phyloP scores from a whole-genome alignment of 2,797 vertebrate species.

The Tarsius wallacei region DNA sequence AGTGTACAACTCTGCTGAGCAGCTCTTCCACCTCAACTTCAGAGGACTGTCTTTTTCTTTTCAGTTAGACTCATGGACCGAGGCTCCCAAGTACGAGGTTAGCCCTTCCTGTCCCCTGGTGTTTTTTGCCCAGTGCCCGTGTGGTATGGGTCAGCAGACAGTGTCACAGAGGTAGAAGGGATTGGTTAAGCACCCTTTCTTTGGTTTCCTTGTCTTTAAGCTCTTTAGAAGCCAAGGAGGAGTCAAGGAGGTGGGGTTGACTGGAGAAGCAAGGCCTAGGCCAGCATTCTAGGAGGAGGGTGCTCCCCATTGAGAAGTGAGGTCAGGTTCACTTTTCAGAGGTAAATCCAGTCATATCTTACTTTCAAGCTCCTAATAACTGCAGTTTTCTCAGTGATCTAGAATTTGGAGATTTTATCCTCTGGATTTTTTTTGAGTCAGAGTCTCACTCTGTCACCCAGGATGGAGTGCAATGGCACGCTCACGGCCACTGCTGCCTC shows the following conservation, averaged over 20 bases:
- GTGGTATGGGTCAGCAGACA: not conserved
- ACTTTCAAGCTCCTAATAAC: constrained; percentile 44
- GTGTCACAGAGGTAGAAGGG: not conserved
- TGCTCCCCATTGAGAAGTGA: not conserved
- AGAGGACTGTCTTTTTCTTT: constrained; percentile 99
- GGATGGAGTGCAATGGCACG: no score
- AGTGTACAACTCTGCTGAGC: constrained; percentile 99
- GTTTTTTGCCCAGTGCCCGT: constrained; percentile 21
- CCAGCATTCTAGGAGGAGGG: not conserved
- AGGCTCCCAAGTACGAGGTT: constrained; percentile 99
- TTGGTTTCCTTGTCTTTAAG: constrained; percentile 43
- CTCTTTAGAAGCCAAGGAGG: not conserved
- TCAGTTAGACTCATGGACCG: constrained; percentile 98
- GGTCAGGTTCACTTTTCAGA: constrained; percentile 25
- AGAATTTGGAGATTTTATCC: not conserved
- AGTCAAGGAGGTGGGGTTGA: not conserved
- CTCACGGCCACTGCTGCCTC: no score
- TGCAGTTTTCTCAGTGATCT: constrained; percentile 15
- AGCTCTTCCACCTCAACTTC: constrained; percentile 99
- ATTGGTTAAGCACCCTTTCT: not conserved
- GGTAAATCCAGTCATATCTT: not conserved
- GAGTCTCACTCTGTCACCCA: no score
- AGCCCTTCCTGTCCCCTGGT: constrained; percentile 84
- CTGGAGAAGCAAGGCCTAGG: not conserved
- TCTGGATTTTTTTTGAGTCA: not conserved